phyloP scores from a whole-genome alignment of 2,888 invertebrate genomes.

The Enchytraeus crypticus region DNA sequence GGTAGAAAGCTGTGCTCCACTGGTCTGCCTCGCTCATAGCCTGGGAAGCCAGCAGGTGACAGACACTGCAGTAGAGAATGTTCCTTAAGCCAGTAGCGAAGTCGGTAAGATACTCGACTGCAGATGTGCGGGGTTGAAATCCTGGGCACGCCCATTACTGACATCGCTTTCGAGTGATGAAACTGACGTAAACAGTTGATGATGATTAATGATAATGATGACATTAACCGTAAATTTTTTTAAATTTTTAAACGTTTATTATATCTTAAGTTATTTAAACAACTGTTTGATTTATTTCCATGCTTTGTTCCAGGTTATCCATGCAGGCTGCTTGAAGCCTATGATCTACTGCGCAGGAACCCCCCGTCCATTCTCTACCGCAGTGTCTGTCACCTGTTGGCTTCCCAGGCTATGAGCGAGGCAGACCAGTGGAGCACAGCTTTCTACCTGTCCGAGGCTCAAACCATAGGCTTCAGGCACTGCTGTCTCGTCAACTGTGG shows the following conservation, averaged over 20 bases:
- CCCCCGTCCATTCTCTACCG: slow-evolving; percentile 34
- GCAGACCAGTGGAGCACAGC: slow-evolving; percentile 27
- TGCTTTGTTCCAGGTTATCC: too few species aligned
- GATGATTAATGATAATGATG: neutral
- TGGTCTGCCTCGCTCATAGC: too few species aligned
- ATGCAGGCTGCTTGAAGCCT: slow-evolving; percentile 27
- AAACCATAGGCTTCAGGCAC: slow-evolving; percentile 41
- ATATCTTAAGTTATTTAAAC: neutral
- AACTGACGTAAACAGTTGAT: too few species aligned
- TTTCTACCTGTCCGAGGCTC: slow-evolving; percentile 37
- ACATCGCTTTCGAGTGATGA: too few species aligned
- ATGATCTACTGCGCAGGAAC: slow-evolving; percentile 29
- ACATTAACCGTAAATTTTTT: neutral
- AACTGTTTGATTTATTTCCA: neutral
- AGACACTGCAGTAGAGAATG: too few species aligned
- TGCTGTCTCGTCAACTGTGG: slow-evolving; percentile 13
- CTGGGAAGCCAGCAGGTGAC: too few species aligned
- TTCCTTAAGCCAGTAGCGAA: too few species aligned
- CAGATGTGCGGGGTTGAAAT: too few species aligned
- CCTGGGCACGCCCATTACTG: too few species aligned
- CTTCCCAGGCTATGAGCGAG: slow-evolving; percentile 13
- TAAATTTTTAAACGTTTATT: neutral
- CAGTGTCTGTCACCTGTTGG: slow-evolving; percentile 33
- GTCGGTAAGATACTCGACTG: too few species aligned
- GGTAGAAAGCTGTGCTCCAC: too few species aligned